Evolutionary conservation across 2,113 vertebrate genomes (phyloP).

Genomic region (Melanostigma gelatinosum): DNA sequence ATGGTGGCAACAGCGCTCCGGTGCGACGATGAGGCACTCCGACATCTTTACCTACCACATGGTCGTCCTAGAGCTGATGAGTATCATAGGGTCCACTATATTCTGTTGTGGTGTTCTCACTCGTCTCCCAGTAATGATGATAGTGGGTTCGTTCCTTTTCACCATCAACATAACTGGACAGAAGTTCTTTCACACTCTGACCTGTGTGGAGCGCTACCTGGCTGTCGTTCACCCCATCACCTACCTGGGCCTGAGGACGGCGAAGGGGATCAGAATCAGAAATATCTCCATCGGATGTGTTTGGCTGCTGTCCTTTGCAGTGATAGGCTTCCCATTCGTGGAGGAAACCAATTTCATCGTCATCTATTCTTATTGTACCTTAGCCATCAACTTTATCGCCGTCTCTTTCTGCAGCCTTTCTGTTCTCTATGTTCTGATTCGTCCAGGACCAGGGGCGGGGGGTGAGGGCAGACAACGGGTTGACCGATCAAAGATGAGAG

Average conservation of each 20-base stretch:
- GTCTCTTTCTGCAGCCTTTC: constrained; percentile 37
- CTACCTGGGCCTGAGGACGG: constrained; percentile 16
- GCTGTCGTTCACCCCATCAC: constrained; percentile 41
- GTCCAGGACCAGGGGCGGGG: constrained; percentile 7
- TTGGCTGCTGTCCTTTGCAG: not conserved
- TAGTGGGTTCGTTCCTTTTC: accelerated
- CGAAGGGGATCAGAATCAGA: not conserved
- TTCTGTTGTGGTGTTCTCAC: accelerated
- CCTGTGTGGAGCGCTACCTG: constrained; percentile 49
- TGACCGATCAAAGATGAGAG: constrained; percentile 39
- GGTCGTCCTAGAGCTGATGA: constrained; percentile 1
- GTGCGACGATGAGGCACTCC: not conserved
- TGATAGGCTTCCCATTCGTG: accelerated
- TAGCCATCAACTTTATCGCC: accelerated
- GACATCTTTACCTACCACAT: constrained; percentile 34
- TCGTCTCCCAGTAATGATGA: accelerated
- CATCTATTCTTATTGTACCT: accelerated
- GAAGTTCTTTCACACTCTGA: not conserved
- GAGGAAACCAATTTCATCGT: accelerated
- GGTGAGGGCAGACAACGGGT: accelerated
- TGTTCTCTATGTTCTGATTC: constrained; percentile 25
- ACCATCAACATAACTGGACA: accelerated
- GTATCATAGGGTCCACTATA: not conserved
- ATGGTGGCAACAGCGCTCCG: not conserved
- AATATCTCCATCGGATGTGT: not conserved